phyloP scores from a whole-genome alignment of 2,888 invertebrate species.

The Tortrix viridana region DNA sequence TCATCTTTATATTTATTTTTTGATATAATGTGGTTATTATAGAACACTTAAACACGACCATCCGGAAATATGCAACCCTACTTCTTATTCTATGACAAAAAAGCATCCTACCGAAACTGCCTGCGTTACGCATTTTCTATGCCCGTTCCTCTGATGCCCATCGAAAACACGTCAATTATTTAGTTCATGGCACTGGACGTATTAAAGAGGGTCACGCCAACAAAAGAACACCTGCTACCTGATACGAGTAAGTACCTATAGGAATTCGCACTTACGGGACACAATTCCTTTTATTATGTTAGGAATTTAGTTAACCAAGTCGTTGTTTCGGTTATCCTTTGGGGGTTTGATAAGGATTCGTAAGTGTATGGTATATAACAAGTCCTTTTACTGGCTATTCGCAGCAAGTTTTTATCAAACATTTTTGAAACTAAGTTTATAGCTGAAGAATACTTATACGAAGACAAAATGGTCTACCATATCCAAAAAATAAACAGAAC shows the following conservation, averaged over 20 bases:
- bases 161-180: no score
- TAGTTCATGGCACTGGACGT: no score
- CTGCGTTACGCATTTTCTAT: conserved; percentile 5
- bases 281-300: conserved; percentile 5
- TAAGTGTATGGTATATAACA: neutral
- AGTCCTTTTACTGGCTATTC: neutral
- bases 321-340: neutral
- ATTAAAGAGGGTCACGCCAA: conserved; percentile 28
- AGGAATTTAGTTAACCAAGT: conserved; percentile 9
- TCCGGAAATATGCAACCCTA: neutral
- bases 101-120: conserved; percentile 23
- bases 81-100: conserved; percentile 20
- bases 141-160: no score
- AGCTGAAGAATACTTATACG: no score
- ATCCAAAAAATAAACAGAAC: no score
- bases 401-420: neutral
- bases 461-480: no score
- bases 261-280: conserved; percentile 29
- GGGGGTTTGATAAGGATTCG: neutral
- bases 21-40: no score
- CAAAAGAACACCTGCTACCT: conserved; percentile 38
- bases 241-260: no score
- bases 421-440: no score
- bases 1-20: no score
- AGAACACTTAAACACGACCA: no score